Evolutionary conservation across 2,113 vertebrate genomes (phyloP), one percentile per base, ranked within the genome.

Genomic region (Engystomops pustulosus): DNA sequence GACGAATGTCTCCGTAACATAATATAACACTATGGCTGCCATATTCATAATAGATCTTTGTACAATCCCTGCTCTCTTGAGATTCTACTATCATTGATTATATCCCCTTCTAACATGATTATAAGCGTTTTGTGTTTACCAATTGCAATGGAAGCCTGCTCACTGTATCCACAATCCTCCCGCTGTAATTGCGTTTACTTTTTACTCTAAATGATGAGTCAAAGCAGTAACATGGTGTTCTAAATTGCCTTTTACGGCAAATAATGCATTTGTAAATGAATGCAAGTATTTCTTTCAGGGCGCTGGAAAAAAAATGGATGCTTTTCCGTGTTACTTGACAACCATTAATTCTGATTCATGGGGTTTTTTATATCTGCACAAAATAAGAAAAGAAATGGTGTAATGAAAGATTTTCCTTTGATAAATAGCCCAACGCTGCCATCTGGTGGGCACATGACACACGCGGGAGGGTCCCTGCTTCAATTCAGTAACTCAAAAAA

Each of bases 311-410:
- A 23, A 69, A 84, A 78, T 67, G 60, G 62, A 83, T 76, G 71
- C 41, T 75, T 83, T 60, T 84, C 34, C 23, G 15, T 78, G 44
- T 78, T 84, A 69, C 74, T 74, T 78, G 82, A 84, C 82, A 84
- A 69, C 60, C 74, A 84, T 84, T 84, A 84, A 84, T 84, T 84
- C 72, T 84, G 82, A 77, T 84, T 84, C 82, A 84, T 78, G 72
- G 32, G 62, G 27, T 49, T 77, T 49, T 77, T 84, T 78, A 65
- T 78, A 69, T 53, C 55, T 67, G 34, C 53, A 84, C 49, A 74
- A 45, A 62, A 82, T 44, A 60, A 72, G 27, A 67, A 60, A 60
- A 62, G 8, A 45, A 51, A 55, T n/a, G 1, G 25, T 7, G 32
- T 36, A 41, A 71, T 70, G 23, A 53, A 69, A 80, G 34, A 36